Evolutionary conservation across 2,888 invertebrate species (phyloP).

Genomic region (Camptogramma bilineatum): DNA sequence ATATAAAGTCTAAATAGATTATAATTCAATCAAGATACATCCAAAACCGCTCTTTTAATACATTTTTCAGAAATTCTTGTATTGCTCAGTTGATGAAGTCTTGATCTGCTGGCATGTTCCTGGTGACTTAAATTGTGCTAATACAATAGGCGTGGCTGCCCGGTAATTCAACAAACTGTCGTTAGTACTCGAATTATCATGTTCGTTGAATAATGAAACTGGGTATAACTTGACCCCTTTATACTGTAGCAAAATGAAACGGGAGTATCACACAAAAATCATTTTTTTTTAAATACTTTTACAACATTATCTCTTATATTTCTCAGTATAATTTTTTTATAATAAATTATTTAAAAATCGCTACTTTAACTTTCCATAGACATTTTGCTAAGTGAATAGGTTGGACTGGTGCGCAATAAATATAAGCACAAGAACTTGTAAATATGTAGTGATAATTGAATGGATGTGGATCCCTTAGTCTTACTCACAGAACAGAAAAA

Average conservation of each 20-base stretch:
- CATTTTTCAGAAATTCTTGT: background rate
- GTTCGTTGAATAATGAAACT: too few species aligned
- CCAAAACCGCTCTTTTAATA: background rate
- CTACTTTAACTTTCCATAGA: background rate
- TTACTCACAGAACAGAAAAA: background rate
- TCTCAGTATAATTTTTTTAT: too few species aligned
- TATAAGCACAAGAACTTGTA: conserved; percentile 30
- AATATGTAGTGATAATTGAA: conserved; percentile 30
- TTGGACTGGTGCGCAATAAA: conserved; percentile 2
- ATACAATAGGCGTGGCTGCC: background rate
- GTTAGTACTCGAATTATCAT: too few species aligned
- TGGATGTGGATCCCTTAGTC: background rate
- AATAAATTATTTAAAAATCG: background rate
- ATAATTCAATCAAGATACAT: background rate
- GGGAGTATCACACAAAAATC: too few species aligned
- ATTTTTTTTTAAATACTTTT: background rate
- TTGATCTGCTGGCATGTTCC: background rate
- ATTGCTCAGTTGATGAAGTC: background rate
- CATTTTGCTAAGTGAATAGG: background rate
- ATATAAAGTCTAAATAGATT: background rate
- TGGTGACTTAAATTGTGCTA: conserved; percentile 10
- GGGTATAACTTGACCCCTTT: too few species aligned
- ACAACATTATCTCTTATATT: background rate
- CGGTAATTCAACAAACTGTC: too few species aligned
- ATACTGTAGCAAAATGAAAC: too few species aligned